Conservation (phyloP, 2,888 invertebrate genomes). For the Cecidostiba fungosa region DNA sequence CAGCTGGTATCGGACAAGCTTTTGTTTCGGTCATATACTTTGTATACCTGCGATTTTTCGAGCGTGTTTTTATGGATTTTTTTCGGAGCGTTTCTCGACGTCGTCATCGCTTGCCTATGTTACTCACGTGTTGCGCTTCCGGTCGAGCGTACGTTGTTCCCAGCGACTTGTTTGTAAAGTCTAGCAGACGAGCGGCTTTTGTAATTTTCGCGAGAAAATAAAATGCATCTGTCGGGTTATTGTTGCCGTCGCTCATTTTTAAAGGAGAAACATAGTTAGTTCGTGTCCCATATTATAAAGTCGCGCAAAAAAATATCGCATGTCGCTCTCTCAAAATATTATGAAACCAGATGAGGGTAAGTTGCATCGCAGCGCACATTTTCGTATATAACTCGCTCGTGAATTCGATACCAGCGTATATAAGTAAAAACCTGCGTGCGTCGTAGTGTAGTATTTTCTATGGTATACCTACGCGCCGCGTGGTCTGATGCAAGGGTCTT, state of each 20-base stretch:
- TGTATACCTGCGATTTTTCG: too few species aligned
- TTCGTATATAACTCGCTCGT: not conserved
- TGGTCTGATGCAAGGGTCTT: not conserved
- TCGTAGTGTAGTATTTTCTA: not conserved
- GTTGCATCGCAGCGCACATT: conserved; percentile 9
- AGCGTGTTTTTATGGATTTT: not conserved
- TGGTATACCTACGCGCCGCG: not conserved
- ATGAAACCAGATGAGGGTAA: not conserved
- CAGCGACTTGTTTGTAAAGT: not conserved
- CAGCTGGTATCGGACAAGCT: not conserved
- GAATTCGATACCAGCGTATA: not conserved
- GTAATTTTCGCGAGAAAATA: not conserved
- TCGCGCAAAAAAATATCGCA: not conserved
- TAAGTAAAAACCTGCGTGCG: not conserved
- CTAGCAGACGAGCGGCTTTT: not conserved
- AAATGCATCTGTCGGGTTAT: not conserved
- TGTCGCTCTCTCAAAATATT: conserved; percentile 6
- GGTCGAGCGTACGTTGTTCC: not conserved
- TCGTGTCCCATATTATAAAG: not conserved
- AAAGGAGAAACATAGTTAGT: not conserved
- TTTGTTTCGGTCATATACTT: not conserved
- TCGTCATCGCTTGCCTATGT: not conserved
- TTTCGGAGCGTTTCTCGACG: not conserved
- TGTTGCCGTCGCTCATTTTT: not conserved
- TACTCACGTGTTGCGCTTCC: conserved; percentile 3